A percentile compares a stretch with the other conserved stretches of the same genome.
Evolutionary conservation across 2,797 vertebrate species (phyloP).

Genomic region (Diceros bicornis): DNA sequence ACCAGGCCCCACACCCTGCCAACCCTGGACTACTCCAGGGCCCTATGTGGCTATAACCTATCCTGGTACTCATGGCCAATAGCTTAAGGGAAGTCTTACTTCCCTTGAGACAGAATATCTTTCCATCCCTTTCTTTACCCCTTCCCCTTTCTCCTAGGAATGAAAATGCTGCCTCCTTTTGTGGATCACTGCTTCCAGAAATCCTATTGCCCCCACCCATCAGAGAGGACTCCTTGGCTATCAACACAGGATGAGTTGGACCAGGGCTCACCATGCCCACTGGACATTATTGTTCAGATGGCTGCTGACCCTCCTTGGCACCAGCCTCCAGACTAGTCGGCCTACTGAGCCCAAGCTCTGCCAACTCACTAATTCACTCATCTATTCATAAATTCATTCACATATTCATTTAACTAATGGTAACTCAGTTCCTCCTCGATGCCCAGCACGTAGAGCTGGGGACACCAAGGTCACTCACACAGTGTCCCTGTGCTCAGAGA

Average conservation of each 20-base stretch:
- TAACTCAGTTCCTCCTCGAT: background rate
- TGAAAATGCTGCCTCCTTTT: background rate
- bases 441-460: background rate
- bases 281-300: background rate
- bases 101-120: background rate
- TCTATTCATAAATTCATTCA: constrained; percentile 31
- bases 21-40: background rate
- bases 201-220: background rate
- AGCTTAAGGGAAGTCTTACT: background rate
- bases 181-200: background rate
- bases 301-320: background rate
- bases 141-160: background rate
- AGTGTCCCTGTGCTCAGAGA: background rate
- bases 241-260: background rate
- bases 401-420: constrained; percentile 8
- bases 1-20: background rate
- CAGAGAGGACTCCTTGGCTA: background rate
- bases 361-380: background rate
- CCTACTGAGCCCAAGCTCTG: background rate
- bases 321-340: background rate
- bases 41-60: background rate
- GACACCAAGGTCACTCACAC: background rate
- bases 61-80: background rate
- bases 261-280: background rate
- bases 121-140: background rate